Evolutionary conservation across 2,113 vertebrate species (phyloP), one percentile per base, ranked within the genome.

Genomic region (Notarius quadriscutis): DNA sequence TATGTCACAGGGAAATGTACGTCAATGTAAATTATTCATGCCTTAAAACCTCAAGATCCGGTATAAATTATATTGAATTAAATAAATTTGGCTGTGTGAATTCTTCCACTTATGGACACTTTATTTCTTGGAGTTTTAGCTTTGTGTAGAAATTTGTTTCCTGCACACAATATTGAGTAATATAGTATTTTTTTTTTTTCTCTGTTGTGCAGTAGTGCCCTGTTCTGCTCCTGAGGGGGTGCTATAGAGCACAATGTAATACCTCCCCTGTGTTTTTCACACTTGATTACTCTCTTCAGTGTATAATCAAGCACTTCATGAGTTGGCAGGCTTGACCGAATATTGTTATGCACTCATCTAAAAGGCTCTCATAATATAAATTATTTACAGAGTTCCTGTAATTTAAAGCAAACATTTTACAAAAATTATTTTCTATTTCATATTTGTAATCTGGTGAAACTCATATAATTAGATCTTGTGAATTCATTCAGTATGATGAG

Each of bases 11-110:
- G 87, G 75, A 72, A 90, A 89, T 90, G 90, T 91, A 91, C 83
- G 79, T 89, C 90, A 88, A 85, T 90, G 90, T 92, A 91, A 91
- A 91, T 91, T 89, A 91, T 90, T 92, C 89, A 90, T 91, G 92
- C 91, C 89, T 92, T 90, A 90, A 91, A 84, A 89, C 87, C 88
- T 90, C 83, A 91, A 90, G 84, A 90, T 87, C 92, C 91, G 86
- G 89, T 89, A 90, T 90, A 89, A 91, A 91, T 90, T 89, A 89
- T 90, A 89, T 90, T 90, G 87, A 81, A 86, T 88, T 89, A 80
- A 91, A 92, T 87, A 91, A 87, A 92, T 88, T 86, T 90, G 89
- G 86, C 86, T 91, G 89, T 90, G 86, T 90, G 87, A 84, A 87
- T 89, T 85, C 57, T 92, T 91, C 88, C 69, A 84, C 89, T 91